Conservation (phyloP, 2,888 invertebrate genomes). For the Blera fallax region DNA sequence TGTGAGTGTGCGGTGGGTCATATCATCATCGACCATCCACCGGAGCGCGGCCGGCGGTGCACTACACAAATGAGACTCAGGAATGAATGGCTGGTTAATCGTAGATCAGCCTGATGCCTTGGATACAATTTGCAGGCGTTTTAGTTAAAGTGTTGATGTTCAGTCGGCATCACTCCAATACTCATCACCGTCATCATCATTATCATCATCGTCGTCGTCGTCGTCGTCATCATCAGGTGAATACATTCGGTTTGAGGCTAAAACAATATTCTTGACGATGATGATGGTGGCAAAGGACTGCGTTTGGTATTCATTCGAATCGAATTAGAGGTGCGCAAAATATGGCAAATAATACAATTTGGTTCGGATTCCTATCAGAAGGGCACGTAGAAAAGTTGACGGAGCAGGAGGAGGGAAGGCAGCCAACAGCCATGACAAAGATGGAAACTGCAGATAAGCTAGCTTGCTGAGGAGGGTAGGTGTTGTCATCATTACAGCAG, state of each 20-base stretch:
- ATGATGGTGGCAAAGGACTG: conserved; percentile 34
- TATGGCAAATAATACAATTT: conserved; percentile 69
- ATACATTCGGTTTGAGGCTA: conserved; percentile 15
- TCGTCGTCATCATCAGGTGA: conserved; percentile 35
- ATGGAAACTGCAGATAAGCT: conserved; percentile 42
- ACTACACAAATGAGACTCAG: conserved; percentile 12
- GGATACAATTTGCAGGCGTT: conserved; percentile 63
- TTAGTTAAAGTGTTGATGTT: conserved; percentile 31
- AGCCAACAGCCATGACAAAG: conserved; percentile 55
- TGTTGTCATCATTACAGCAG: neutral
- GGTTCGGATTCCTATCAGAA: conserved; percentile 2
- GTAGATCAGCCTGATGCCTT: conserved; percentile 61
- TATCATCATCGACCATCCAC: conserved; percentile 52
- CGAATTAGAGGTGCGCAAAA: conserved; percentile 72
- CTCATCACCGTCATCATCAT: conserved; percentile 29
- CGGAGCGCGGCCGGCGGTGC: neutral
- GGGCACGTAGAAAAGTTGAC: neutral
- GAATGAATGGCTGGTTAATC: conserved; percentile 63
- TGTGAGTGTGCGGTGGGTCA: conserved; percentile 70
- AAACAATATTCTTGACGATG: conserved; percentile 24
- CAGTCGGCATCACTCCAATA: conserved; percentile 45
- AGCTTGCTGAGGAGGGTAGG: neutral
- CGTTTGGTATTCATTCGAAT: conserved; percentile 68
- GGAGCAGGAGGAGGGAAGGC: neutral
- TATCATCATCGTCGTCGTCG: conserved; percentile 29